Conservation (phyloP, 2,888 invertebrate species). For the Acleris sparsana region DNA sequence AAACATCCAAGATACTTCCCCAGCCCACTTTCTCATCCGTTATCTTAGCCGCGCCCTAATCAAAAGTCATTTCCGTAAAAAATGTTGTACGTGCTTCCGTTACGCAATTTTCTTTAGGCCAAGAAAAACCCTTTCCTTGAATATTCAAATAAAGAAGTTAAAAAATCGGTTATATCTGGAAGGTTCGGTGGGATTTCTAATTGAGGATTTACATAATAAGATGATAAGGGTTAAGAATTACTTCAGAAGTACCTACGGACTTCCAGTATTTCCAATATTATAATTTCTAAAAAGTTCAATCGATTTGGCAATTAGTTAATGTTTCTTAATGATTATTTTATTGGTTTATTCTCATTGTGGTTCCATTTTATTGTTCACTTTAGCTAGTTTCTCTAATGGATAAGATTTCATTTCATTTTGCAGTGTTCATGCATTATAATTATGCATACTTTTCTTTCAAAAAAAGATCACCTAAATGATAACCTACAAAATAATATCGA, state of each 20-base stretch:
- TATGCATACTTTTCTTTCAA: no score
- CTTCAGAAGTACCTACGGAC: conserved; percentile 9
- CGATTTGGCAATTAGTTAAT: no score
- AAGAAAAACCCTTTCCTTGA: conserved; percentile 26
- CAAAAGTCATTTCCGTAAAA: conserved; percentile 37
- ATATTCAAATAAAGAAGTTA: conserved; percentile 36
- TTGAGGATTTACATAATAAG: conserved; percentile 30
- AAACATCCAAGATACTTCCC: conserved; percentile 1
- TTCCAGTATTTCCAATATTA: conserved; percentile 16
- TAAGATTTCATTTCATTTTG: no score
- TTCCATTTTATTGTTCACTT: no score
- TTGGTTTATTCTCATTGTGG: no score
- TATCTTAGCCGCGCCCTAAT: conserved; percentile 31
- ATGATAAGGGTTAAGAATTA: conserved; percentile 2
- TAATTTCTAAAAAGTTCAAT: no score
- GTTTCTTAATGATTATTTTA: no score
- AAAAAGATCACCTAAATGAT: no score
- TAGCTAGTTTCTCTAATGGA: no score
- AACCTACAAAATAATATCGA: no score
- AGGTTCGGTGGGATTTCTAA: conserved; percentile 21
- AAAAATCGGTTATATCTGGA: conserved; percentile 32
- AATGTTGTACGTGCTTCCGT: conserved; percentile 34
- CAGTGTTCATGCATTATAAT: no score
- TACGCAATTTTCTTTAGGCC: conserved; percentile 26
- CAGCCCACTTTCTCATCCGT: conserved; percentile 29